Conservation (phyloP, 2,797 vertebrate species). For the Tamandua tetradactyla region DNA sequence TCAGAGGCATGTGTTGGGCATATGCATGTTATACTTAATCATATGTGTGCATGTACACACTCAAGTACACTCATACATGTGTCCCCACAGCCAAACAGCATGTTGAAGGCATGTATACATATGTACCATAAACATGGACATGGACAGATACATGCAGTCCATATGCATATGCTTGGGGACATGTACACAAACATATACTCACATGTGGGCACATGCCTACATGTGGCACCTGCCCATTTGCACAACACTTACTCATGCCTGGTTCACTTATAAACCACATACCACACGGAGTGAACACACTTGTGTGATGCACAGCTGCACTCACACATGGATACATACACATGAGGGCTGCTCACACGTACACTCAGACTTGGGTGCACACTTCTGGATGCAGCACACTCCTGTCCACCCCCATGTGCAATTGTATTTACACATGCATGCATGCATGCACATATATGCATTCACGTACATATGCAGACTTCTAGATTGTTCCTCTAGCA, state of each 20-base stretch:
- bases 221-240: too few relatives aligned
- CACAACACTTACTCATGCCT: neutral
- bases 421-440: neutral
- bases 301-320: neutral
- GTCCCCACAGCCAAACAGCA: neutral
- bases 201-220: neutral
- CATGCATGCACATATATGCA: neutral
- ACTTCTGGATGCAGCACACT: neutral
- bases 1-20: neutral
- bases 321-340: neutral
- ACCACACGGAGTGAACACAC: neutral
- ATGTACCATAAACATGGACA: too few relatives aligned
- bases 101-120: neutral
- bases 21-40: neutral
- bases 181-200: neutral
- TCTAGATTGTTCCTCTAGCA: too few relatives aligned
- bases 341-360: neutral
- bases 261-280: neutral
- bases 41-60: neutral
- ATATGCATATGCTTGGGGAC: neutral
- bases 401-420: neutral
- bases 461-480: neutral
- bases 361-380: too few relatives aligned
- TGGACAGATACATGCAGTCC: neutral
- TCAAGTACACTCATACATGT: neutral